Evolutionary conservation across 1,140 invertebrate genomes (phyloP).

Genomic region (Leucophenga varia): DNA sequence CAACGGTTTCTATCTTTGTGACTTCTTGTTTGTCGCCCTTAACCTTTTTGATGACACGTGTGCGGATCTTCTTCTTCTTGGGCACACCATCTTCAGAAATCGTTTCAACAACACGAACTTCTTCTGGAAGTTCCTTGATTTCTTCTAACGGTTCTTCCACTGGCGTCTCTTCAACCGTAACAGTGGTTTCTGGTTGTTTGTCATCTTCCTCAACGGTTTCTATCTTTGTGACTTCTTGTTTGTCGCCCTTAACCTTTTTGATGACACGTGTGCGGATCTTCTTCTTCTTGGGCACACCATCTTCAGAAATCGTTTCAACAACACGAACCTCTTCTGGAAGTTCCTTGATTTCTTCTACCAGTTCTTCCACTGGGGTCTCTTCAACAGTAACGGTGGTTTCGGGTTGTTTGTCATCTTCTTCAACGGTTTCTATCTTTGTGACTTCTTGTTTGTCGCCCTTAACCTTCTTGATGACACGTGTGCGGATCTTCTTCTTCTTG

Average conservation of each 20-base stretch:
- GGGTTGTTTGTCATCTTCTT: slow-evolving; percentile 48
- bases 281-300: slow-evolving; percentile 33
- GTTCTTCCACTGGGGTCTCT: slow-evolving; percentile 8
- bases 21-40: slow-evolving; percentile 38
- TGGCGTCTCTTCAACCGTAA: slow-evolving; percentile 26
- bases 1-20: slow-evolving; percentile 39
- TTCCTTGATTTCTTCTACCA: background rate
- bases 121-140: slow-evolving; percentile 23
- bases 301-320: slow-evolving; percentile 14
- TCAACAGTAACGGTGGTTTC: slow-evolving; percentile 34
- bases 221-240: slow-evolving; percentile 43
- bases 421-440: slow-evolving; percentile 46
- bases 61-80: slow-evolving; percentile 29
- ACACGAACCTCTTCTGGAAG: slow-evolving; percentile 10
- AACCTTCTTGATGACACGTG: slow-evolving; percentile 34
- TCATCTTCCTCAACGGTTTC: slow-evolving; percentile 43
- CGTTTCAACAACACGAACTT: slow-evolving; percentile 29
- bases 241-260: slow-evolving; percentile 32
- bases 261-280: slow-evolving; percentile 45
- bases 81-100: slow-evolving; percentile 28
- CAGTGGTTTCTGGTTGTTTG: slow-evolving; percentile 34
- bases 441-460: slow-evolving; percentile 41
- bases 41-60: slow-evolving; percentile 39
- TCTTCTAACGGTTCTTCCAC: slow-evolving; percentile 11
- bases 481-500: slow-evolving; percentile 21